Evolutionary conservation across 1,140 invertebrate species (phyloP).

Genomic region (Nephila pilipes): DNA sequence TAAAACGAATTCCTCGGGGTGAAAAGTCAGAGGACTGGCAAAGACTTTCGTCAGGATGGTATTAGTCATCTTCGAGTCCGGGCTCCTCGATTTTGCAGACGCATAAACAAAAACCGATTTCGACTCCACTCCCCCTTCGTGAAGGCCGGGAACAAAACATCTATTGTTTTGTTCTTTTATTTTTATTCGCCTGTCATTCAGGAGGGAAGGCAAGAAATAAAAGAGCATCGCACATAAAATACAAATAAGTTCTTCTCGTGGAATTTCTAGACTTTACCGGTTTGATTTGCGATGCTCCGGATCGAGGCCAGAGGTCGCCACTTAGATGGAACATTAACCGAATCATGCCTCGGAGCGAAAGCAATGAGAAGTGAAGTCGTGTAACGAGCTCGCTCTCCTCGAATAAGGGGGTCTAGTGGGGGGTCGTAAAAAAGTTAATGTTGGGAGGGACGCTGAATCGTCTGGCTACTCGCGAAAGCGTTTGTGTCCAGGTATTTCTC

Average conservation of each 20-base stretch:
- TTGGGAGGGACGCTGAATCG: not conserved
- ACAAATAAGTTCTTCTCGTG: conserved; percentile 20
- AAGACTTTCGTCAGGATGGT: not conserved
- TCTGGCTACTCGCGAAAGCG: not conserved
- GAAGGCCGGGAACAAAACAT: not conserved
- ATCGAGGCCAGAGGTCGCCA: conserved; percentile 41
- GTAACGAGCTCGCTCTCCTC: not conserved
- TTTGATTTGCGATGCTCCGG: conserved; percentile 58
- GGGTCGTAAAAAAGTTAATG: conserved; percentile 46
- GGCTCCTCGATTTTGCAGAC: not conserved
- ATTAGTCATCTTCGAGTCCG: not conserved
- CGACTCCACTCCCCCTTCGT: not conserved
- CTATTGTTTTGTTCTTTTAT: conserved; percentile 44
- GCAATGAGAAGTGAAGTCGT: conserved; percentile 7
- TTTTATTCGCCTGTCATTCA: not conserved
- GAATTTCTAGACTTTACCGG: conserved; percentile 38
- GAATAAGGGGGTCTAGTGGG: not conserved
- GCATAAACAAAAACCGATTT: not conserved
- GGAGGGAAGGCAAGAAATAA: conserved; percentile 30
- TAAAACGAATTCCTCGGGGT: not conserved
- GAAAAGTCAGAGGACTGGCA: not conserved
- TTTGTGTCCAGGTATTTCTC: no score
- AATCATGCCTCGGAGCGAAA: conserved; percentile 47
- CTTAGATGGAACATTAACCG: conserved; percentile 42
- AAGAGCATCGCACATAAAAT: conserved; percentile 60